Percentiles rank a stretch among this genome's conserved stretches.
Evolutionary conservation across 64 coral and sea anemone genomes (phyloP).

Genomic region (Acropora yongei): DNA sequence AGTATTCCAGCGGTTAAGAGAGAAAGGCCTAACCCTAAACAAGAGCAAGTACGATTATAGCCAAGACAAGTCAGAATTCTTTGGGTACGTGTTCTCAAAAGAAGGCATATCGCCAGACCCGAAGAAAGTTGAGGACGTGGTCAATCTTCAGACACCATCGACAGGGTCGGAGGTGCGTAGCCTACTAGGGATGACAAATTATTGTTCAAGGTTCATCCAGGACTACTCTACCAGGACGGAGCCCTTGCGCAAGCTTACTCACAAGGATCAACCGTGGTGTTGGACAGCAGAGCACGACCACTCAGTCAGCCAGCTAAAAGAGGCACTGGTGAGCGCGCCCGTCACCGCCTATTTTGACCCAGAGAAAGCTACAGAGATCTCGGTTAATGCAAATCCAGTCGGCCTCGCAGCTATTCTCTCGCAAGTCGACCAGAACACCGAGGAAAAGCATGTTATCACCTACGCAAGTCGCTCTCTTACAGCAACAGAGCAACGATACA

Average conservation of each 20-base stretch:
- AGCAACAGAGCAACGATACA: constrained; percentile 19
- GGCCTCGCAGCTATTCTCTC: too few relatives aligned
- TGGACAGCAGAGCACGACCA: constrained; percentile 13
- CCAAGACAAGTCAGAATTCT: too few relatives aligned
- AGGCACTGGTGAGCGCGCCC: background rate
- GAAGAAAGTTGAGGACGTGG: background rate
- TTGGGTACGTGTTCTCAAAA: constrained; percentile 40
- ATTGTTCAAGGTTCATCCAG: constrained; percentile 12
- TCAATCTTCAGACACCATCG: background rate
- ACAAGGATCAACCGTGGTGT: constrained; percentile 37
- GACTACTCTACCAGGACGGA: constrained; percentile 56
- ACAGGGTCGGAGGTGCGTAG: constrained; percentile 47
- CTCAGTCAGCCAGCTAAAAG: background rate
- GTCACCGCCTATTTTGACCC: too few relatives aligned
- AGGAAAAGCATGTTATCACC: constrained; percentile 6
- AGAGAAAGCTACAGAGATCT: too few relatives aligned
- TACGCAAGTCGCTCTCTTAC: constrained; percentile 47
- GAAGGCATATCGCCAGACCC: constrained; percentile 65
- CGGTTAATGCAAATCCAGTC: too few relatives aligned
- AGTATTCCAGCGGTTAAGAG: too few relatives aligned
- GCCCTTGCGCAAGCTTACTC: constrained; percentile 37
- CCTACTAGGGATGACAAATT: background rate
- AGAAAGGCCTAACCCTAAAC: constrained; percentile 47
- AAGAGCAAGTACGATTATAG: constrained; percentile 31
- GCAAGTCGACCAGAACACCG: too few relatives aligned